These are phyloP conservation scores for Enteromius thamalakanensis DNA, from an alignment of 2,797 vertebrate species.

Conservation along the genomic window DNA sequence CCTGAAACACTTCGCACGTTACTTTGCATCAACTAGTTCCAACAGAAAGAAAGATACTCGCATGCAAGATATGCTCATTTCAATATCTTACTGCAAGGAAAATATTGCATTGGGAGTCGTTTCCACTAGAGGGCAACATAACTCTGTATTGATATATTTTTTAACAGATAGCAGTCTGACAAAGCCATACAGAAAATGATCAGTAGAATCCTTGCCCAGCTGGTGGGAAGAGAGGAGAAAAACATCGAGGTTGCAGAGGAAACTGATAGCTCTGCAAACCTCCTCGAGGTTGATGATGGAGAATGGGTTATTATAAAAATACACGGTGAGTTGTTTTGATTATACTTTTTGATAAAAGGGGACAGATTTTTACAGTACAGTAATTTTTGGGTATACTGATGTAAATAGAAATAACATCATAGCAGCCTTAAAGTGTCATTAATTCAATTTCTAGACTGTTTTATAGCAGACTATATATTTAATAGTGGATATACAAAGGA, in stretches of 20 bases:
- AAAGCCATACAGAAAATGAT: slow-evolving; percentile 68
- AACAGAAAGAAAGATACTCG: background rate
- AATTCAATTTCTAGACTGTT: background rate
- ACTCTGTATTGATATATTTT: background rate
- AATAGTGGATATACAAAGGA: background rate
- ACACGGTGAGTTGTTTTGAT: slow-evolving; percentile 67
- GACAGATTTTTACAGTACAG: background rate
- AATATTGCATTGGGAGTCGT: background rate
- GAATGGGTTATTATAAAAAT: slow-evolving; percentile 78
- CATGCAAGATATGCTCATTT: background rate
- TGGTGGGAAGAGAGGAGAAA: slow-evolving; percentile 66
- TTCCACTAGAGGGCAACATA: slow-evolving; percentile 48
- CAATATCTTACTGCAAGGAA: background rate
- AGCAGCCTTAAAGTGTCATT: background rate
- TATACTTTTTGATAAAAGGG: background rate
- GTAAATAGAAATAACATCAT: background rate
- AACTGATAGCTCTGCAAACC: slow-evolving; percentile 56
- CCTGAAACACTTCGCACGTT: background rate
- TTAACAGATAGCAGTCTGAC: slow-evolving; percentile 14
- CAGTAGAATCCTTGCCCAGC: slow-evolving; percentile 72
- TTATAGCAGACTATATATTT: too few relatives aligned
- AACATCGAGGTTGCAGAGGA: slow-evolving; percentile 42
- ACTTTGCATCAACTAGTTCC: background rate
- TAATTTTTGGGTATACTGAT: background rate
- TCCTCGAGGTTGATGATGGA: slow-evolving; percentile 77